Conservation (phyloP, 1,140 invertebrate species). For the Drosophila malerkotliana region DNA sequence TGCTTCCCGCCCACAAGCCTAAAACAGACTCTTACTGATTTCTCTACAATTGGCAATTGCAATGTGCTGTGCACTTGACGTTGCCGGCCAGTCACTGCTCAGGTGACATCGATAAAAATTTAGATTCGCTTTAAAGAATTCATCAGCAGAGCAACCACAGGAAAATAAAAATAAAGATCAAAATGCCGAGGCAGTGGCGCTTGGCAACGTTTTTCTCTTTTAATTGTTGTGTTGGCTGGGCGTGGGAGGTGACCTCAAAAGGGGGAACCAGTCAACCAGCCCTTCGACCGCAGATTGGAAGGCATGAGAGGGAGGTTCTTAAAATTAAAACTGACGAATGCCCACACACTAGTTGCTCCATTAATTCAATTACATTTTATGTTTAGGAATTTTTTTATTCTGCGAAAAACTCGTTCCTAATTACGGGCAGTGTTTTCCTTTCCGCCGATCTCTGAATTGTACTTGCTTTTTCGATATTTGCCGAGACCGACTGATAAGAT, state of each 20-base stretch:
- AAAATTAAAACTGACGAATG: slow-evolving; percentile 29
- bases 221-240: slow-evolving; percentile 4
- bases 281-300: slow-evolving; percentile 32
- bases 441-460: slow-evolving; percentile 39
- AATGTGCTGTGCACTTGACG: slow-evolving; percentile 35
- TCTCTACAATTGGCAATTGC: slow-evolving; percentile 33
- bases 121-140: background rate
- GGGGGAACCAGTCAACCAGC: slow-evolving; percentile 29
- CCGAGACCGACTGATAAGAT: slow-evolving; percentile 37
- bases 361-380: slow-evolving; percentile 43
- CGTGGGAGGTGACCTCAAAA: slow-evolving; percentile 36
- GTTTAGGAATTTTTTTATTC: slow-evolving; percentile 11
- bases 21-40: background rate
- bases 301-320: slow-evolving; percentile 7
- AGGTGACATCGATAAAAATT: slow-evolving; percentile 12
- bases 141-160: background rate
- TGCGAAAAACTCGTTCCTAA: slow-evolving; percentile 2
- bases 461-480: slow-evolving; percentile 32
- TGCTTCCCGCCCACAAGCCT: background rate
- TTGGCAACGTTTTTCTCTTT: slow-evolving; percentile 26
- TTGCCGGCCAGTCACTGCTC: background rate
- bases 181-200: slow-evolving; percentile 29
- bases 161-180: slow-evolving; percentile 7
- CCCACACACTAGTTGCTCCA: slow-evolving; percentile 5
- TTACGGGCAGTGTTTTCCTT: slow-evolving; percentile 3